Conservation (phyloP, 2,797 vertebrate species). For the Premnoplex brunnescens region DNA sequence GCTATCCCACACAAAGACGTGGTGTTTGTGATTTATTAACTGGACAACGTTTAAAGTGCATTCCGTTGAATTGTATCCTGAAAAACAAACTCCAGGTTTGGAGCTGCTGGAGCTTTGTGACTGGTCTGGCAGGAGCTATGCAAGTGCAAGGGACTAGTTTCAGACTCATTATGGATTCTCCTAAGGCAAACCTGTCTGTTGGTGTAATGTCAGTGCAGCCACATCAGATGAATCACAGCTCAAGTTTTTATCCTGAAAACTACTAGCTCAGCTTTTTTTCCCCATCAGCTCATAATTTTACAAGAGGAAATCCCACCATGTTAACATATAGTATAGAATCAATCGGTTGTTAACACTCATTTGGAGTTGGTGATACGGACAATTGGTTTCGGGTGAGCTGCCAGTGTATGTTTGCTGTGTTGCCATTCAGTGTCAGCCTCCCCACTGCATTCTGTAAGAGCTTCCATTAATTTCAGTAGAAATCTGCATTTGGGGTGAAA, state of each 20-base stretch:
- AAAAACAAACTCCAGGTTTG: neutral
- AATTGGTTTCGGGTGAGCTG: neutral
- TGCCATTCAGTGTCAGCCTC: neutral
- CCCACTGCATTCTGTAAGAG: neutral
- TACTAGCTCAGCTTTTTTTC: neutral
- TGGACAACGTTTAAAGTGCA: neutral
- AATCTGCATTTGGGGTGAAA: conserved; percentile 37
- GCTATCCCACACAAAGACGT: neutral
- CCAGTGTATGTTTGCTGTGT: neutral
- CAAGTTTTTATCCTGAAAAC: neutral
- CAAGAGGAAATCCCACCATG: neutral
- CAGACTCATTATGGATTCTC: neutral
- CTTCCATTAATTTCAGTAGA: conserved; percentile 35
- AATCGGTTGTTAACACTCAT: neutral
- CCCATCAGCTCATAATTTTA: neutral
- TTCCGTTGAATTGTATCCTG: neutral
- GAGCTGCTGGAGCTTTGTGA: neutral
- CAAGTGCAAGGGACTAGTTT: neutral
- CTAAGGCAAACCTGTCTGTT: neutral
- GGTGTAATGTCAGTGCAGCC: neutral
- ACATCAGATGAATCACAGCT: neutral
- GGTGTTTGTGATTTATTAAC: neutral
- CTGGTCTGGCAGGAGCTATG: neutral
- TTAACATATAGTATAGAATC: neutral
- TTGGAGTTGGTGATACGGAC: neutral